A percentile compares a stretch with the other conserved stretches of the same genome.
Conservation (phyloP, 2,888 invertebrate species). For the Aquatica leii region DNA sequence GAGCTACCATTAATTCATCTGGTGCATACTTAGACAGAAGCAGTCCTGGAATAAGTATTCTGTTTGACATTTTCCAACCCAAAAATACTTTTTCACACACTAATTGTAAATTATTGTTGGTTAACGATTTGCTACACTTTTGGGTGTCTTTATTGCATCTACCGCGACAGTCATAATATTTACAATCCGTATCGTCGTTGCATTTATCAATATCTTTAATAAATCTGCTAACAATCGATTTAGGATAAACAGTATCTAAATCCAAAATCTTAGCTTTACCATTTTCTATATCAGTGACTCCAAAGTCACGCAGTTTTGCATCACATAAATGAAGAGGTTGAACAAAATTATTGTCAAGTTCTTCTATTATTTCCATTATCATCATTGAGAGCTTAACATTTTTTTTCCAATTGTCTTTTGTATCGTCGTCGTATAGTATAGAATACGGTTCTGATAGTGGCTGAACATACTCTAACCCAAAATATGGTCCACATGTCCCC, state of each 20-base stretch:
- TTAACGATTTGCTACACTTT: slow-evolving; percentile 65
- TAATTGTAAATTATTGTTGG: slow-evolving; percentile 74
- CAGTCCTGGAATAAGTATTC: slow-evolving; percentile 68
- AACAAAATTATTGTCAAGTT: slow-evolving; percentile 66
- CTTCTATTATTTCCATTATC: slow-evolving; percentile 69
- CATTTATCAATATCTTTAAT: slow-evolving; percentile 62
- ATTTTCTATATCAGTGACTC: slow-evolving; percentile 62
- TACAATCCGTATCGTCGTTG: slow-evolving; percentile 69
- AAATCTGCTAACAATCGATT: slow-evolving; percentile 63
- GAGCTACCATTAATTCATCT: slow-evolving; percentile 64
- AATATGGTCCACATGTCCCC: slow-evolving; percentile 73
- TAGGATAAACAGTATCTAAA: slow-evolving; percentile 69
- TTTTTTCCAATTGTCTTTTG: slow-evolving; percentile 66
- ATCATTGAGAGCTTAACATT: slow-evolving; percentile 66
- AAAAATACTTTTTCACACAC: slow-evolving; percentile 72
- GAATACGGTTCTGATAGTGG: slow-evolving; percentile 65
- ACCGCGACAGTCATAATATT: slow-evolving; percentile 72
- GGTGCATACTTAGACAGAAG: slow-evolving; percentile 69
- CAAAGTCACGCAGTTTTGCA: slow-evolving; percentile 73
- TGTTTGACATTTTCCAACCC: slow-evolving; percentile 69
- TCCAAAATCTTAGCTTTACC: slow-evolving; percentile 69
- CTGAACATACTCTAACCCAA: slow-evolving; percentile 70
- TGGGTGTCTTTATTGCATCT: slow-evolving; percentile 64
- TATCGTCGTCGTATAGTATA: slow-evolving; percentile 63
- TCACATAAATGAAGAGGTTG: slow-evolving; percentile 74